Evolutionary conservation across 2,113 vertebrate species (phyloP), one percentile per base, ranked within the genome.

Genomic region (Eulemur rufifrons): DNA sequence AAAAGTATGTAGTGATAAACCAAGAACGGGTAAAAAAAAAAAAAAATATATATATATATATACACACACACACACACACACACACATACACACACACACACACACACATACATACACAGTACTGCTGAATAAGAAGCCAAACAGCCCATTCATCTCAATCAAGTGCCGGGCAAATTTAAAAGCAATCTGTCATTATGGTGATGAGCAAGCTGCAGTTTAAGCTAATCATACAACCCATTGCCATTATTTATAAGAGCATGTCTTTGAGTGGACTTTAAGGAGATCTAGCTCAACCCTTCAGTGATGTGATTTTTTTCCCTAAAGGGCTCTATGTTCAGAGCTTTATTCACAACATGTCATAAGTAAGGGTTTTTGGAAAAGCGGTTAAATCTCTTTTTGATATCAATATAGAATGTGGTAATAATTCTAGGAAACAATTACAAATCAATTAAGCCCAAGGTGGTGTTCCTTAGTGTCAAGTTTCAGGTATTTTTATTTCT

Each of bases 161-260:
- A 96, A 98, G 96, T 95, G 42, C 93, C 97, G 93, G 95, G 95
- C 88, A 98, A 97, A 95, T 98, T 99, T 99, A 98, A 99, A 98
- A 98, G 98, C 97, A 98, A 99, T 99, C 97, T 98, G 97, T 99
- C 99, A 99, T 99, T 98, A 99, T 98, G 97, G 97, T 98, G 98
- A 99, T 99, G 98, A 99, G 98, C 98, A 98, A 97, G 82, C 73
- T 91, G 95, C 96, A 95, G 91, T 94, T 86, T 95, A 84, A 97
- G 97, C 94, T 98, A 98, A 98, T 95, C 76, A 94, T 98, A 97
- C 94, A 98, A 96, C 96, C 91, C 82, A 97, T 97, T 97, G 97
- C 96, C 96, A 85, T 95, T 98, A 98, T 97, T 98, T 98, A 93
- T 98, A 98, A 97, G 89, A 97, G 63, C 37, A 61, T 97, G 98